phyloP scores from a whole-genome alignment of 2,888 invertebrate species.

The Drosophila paramelanica region DNA sequence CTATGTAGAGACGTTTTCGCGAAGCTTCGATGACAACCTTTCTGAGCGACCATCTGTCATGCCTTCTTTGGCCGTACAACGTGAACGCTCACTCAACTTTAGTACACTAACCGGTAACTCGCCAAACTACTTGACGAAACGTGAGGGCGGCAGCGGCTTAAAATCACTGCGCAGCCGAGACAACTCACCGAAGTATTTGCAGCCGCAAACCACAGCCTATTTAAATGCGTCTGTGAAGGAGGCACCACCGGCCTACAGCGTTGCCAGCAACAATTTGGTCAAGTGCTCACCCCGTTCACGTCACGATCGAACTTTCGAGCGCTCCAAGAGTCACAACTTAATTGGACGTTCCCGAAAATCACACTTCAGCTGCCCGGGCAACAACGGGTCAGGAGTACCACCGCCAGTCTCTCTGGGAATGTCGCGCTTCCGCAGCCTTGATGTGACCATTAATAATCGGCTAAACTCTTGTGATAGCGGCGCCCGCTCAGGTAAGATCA shows the following conservation, averaged over 20 bases:
- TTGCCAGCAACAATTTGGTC: conserved; percentile 28
- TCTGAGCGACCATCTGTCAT: conserved; percentile 72
- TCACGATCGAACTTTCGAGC: conserved; percentile 79
- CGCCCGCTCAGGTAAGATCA: conserved; percentile 84
- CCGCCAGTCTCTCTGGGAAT: conserved; percentile 82
- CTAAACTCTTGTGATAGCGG: conserved; percentile 86
- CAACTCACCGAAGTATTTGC: conserved; percentile 84
- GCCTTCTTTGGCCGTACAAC: conserved; percentile 67
- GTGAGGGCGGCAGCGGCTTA: conserved; percentile 75
- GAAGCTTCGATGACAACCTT: conserved; percentile 85
- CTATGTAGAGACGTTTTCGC: conserved; percentile 84
- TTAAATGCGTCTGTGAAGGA: conserved; percentile 83
- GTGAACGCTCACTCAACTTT: conserved; percentile 83
- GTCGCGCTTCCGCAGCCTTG: conserved; percentile 88
- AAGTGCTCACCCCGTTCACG: conserved; percentile 75
- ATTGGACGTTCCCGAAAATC: conserved; percentile 86
- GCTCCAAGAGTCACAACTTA: conserved; percentile 80
- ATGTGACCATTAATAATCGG: conserved; percentile 86
- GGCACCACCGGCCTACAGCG: conserved; percentile 81
- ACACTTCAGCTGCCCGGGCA: conserved; percentile 85
- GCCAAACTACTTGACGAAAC: conserved; percentile 84
- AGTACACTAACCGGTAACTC: conserved; percentile 84
- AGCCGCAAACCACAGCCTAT: conserved; percentile 82
- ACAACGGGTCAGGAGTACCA: conserved; percentile 44
- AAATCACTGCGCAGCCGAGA: conserved; percentile 82